A percentile compares a stretch with the other conserved stretches of the same genome.
Conservation (phyloP, 2,797 vertebrate species). For the Mormyrus proboscirostris region DNA sequence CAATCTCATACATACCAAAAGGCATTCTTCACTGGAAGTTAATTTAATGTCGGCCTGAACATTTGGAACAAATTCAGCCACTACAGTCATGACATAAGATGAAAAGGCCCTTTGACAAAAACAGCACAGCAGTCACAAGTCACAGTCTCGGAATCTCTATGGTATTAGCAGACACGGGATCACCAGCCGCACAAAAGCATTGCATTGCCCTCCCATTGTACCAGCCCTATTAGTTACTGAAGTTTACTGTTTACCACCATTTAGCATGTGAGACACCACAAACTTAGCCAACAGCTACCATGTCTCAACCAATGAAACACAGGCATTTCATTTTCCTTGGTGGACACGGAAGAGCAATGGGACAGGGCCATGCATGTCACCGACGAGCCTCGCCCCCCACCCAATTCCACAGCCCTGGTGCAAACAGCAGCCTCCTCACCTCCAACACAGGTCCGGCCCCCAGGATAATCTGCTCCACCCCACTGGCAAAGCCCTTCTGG, state of each 20-base stretch:
- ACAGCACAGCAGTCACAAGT: too few species aligned
- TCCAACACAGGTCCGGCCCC: slow-evolving; percentile 96
- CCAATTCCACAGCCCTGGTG: neutral
- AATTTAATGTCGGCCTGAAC: neutral
- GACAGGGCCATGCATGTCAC: neutral
- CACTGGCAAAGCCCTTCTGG: slow-evolving; percentile 97
- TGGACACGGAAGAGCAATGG: neutral
- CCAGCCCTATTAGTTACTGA: neutral
- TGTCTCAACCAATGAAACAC: neutral
- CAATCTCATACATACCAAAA: neutral
- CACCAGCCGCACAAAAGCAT: neutral
- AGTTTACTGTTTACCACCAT: neutral
- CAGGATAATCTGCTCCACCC: slow-evolving; percentile 97
- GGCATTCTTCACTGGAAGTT: neutral
- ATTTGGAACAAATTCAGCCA: neutral
- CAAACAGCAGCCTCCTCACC: slow-evolving; percentile 60
- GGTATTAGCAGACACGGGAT: neutral
- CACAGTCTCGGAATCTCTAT: too few species aligned
- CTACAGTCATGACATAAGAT: neutral
- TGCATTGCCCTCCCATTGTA: neutral
- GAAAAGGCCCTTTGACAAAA: neutral
- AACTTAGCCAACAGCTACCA: slow-evolving; percentile 16
- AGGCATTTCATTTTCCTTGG: neutral
- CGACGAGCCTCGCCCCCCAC: neutral
- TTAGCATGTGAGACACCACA: neutral